Base-by-base conservation (phyloP, 2,113 vertebrate genomes). In the Talpa occidentalis region DNA sequence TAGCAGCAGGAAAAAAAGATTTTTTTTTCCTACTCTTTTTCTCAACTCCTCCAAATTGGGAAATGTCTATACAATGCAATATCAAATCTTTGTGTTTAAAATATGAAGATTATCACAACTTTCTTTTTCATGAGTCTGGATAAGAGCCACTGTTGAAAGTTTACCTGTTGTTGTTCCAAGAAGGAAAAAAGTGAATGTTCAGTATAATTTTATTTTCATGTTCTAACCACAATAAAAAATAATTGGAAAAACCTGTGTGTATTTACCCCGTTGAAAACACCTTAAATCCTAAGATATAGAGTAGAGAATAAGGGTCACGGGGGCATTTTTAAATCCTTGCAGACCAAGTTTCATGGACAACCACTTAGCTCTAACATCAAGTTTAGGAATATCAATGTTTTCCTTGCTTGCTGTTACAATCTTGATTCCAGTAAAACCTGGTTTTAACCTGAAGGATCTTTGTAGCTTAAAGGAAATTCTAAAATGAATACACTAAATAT, bases 171-270 rank as follows among this genome's bases (percentile, higher is more conserved):
- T 81, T 87, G 69, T 67, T 97, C 93, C 59, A 89, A 86, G 47
- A 30, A 70, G 49, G 66, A 73, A 77, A 73, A 92, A 76, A n/a
- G 10, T 72, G 32, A 44, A 19, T 67, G 28, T 37, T 91, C 15
- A 80, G 54, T 94, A 49, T 72, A 94, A 78, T 66, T 80, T 94
- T 90, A 67, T 60, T 73, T 73, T 21, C 85, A 56, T 59, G 76
- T 83, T 76, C 73, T 66, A 91, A 80, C 47, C 69, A 93, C 40
- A 52, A 82, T 76, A 77, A 62, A 66, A 67, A 93, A 35, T 73
- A 78, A 87, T 30, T 69, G 11, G 35, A 88, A 62, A 60, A 84
- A 82, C 37, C 91, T 6, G 56, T 83, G 3, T 85, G 3, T 59
- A 52, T 88, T 54, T 91, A 37, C 17, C 10, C 19, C 74, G 24